These are phyloP conservation scores for Cyaniris semiargus DNA, from an alignment of 2,888 invertebrate genomes.

Conservation along the genomic window DNA sequence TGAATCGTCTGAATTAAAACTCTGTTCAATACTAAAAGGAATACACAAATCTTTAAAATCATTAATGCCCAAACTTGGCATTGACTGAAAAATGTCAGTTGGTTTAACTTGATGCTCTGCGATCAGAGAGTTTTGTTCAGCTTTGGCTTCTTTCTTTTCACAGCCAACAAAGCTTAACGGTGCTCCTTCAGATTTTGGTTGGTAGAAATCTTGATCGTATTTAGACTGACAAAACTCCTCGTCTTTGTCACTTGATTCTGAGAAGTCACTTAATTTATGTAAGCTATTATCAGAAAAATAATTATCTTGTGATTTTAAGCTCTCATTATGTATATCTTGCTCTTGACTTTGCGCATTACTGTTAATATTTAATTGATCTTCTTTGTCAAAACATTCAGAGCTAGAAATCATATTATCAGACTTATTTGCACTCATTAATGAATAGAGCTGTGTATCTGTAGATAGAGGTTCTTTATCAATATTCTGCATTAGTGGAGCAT, in stretches of 20 bases:
- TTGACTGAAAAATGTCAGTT: conserved; percentile 28
- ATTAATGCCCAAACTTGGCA: conserved; percentile 27
- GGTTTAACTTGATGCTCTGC: conserved; percentile 24
- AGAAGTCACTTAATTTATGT: neutral
- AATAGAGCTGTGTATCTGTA: neutral
- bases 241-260: conserved; percentile 11
- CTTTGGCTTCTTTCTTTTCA: conserved; percentile 21
- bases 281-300: neutral
- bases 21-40: conserved; percentile 26
- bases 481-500: neutral
- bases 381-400: neutral
- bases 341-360: neutral
- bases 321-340: neutral
- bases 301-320: neutral
- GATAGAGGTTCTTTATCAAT: neutral
- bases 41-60: conserved; percentile 30
- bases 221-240: neutral
- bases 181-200: neutral
- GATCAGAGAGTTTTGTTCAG: neutral
- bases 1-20: neutral
- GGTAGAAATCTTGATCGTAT: conserved; percentile 10
- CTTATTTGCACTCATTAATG: neutral
- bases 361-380: neutral
- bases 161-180: conserved; percentile 19
- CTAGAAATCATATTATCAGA: neutral